phyloP scores from a whole-genome alignment of 2,888 invertebrate species.

The Fabriciana adippe region DNA sequence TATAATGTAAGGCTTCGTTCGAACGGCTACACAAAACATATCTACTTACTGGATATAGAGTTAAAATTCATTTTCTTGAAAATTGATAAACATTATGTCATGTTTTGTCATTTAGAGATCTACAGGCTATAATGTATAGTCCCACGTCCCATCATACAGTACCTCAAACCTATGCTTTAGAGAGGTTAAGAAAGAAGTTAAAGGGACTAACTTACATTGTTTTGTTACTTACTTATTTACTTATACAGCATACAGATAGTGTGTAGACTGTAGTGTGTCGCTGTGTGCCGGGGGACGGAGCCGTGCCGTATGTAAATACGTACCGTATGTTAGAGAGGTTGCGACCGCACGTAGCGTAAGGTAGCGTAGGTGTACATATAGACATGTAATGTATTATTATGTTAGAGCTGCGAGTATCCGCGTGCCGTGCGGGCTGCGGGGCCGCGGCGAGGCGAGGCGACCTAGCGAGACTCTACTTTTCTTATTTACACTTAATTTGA shows the following conservation, averaged over 20 bases:
- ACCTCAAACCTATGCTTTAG: too few relatives aligned
- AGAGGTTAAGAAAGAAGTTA: too few relatives aligned
- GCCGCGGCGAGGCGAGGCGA: background rate
- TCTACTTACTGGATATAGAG: background rate
- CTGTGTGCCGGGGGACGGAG: background rate
- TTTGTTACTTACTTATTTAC: too few relatives aligned
- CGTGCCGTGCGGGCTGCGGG: background rate
- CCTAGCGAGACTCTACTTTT: background rate
- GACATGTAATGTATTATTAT: constrained; percentile 2
- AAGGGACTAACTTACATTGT: too few relatives aligned
- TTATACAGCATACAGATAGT: too few relatives aligned
- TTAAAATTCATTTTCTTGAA: too few relatives aligned
- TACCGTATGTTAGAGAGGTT: constrained; percentile 35
- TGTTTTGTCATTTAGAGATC: too few relatives aligned
- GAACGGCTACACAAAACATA: background rate
- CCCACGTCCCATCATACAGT: too few relatives aligned
- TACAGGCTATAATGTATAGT: too few relatives aligned
- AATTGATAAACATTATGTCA: too few relatives aligned
- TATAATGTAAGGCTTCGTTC: constrained; percentile 11
- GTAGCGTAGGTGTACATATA: constrained; percentile 20
- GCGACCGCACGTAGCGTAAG: constrained; percentile 15
- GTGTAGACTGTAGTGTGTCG: background rate
- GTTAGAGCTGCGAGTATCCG: background rate
- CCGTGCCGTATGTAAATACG: constrained; percentile 43
- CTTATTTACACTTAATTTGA: too few relatives aligned